Percentiles rank a stretch among this genome's conserved stretches.
phyloP scores from a whole-genome alignment of 2,113 vertebrate genomes.

The Phylloscopus trochilus region DNA sequence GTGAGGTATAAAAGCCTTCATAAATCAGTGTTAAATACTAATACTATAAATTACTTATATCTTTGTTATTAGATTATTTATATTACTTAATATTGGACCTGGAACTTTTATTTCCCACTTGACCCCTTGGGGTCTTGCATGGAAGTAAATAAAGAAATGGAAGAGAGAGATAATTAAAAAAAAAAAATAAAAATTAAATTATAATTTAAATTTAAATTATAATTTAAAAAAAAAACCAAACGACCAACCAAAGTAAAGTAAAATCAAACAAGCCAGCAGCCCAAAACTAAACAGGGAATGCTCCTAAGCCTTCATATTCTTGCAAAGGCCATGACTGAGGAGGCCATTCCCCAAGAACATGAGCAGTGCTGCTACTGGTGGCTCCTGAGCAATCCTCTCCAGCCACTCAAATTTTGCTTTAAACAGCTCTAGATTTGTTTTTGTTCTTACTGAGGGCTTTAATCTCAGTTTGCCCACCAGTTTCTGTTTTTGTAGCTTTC shows the following conservation, averaged over 20 bases:
- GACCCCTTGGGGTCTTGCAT: rapidly evolving
- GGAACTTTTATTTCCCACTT: background rate
- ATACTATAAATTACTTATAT: background rate
- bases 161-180: background rate
- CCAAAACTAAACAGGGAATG: background rate
- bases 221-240: background rate
- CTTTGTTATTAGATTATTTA: background rate
- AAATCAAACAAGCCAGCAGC: background rate
- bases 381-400: background rate
- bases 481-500: background rate
- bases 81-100: background rate
- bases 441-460: background rate
- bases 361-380: background rate
- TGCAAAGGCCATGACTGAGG: background rate
- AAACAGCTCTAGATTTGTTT: background rate
- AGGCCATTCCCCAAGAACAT: background rate
- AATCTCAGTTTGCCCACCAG: background rate
- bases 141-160: background rate
- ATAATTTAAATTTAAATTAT: too few species aligned
- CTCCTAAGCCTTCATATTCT: background rate
- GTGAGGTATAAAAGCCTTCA: background rate
- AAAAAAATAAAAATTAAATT: background rate
- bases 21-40: background rate
- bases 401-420: background rate
- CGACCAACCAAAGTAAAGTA: background rate